Conservation (phyloP, 2,888 invertebrate species). For the Tineola bisselliella region DNA sequence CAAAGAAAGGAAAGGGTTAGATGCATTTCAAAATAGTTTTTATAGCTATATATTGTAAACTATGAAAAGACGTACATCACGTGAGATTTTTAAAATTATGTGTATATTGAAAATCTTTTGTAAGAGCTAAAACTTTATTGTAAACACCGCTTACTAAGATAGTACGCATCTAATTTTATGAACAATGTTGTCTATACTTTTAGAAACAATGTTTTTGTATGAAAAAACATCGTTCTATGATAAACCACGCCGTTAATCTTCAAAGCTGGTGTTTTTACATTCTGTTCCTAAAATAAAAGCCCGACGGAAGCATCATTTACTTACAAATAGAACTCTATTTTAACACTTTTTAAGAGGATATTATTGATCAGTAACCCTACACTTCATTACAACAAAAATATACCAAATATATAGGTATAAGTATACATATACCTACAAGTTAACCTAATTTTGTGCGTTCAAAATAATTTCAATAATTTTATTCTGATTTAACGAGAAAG, state of each 20-base stretch:
- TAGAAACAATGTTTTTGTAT: neutral
- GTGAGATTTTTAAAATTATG: no score
- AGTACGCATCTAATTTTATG: neutral
- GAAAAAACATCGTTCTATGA: neutral
- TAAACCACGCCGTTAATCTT: neutral
- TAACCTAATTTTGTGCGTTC: no score
- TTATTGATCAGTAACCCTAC: neutral
- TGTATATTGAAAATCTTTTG: no score
- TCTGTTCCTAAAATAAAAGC: neutral
- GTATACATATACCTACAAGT: no score
- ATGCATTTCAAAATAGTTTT: no score
- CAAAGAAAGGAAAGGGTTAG: no score
- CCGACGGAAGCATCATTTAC: neutral
- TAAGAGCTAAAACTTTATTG: no score
- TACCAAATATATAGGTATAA: no score
- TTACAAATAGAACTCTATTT: neutral
- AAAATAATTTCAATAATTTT: neutral
- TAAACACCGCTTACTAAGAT: no score
- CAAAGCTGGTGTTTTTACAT: conserved; percentile 2
- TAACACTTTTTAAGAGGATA: neutral
- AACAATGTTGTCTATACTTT: neutral
- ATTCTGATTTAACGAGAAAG: neutral
- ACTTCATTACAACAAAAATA: no score
- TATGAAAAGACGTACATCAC: no score
- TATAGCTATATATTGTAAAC: no score